Evolutionary conservation across 2,888 invertebrate species (phyloP), one percentile per base, ranked within the genome.

Genomic region (Dilophus febrilis): DNA sequence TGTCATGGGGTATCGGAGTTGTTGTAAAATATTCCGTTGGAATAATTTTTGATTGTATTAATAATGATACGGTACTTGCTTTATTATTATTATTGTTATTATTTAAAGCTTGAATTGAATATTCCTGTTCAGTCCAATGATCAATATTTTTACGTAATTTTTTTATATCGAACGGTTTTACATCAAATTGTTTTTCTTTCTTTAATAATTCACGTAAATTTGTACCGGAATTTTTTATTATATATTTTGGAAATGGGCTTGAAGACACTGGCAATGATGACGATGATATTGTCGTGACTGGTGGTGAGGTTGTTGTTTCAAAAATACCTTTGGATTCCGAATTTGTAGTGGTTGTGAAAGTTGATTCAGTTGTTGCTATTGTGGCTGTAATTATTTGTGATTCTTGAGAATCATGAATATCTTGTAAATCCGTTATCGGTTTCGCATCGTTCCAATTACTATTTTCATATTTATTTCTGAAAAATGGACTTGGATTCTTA

Each of bases 111-210:
- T 12, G 3, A 41, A 68, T 68, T 1, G 75, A 71, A 55, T 71
- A 82, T 49, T 77, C 77, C 60, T 79, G 77, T 49, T 76, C 77
- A 1, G 85, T 86, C 86, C 86, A 86, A 45, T 78, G 77, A 50
- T 86, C 83, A 41, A 86, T 86, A 48, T 80, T 84, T 48, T 82
- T 80, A 54, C 85, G 85, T 29, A 86, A 61, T 51, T 75, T 73
- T 12, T 74, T 69, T 12, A 83, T 70, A 53, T 85, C 83, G 49
- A 81, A 77, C 0, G 74, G 68, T 26, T 67, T 68, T 22, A 22
- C 5, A 6, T 4, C 4, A 22, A 22, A 22, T 22, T 22, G 4
- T 27, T 41, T 46, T 42, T 67, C 65, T 5, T 59, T 60, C 40
- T 59, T 59, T 1, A 71, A 51, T 16, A 71, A 53, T 44, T 71